phyloP scores from a whole-genome alignment of 2,113 vertebrate species.

The Fulica atra region DNA sequence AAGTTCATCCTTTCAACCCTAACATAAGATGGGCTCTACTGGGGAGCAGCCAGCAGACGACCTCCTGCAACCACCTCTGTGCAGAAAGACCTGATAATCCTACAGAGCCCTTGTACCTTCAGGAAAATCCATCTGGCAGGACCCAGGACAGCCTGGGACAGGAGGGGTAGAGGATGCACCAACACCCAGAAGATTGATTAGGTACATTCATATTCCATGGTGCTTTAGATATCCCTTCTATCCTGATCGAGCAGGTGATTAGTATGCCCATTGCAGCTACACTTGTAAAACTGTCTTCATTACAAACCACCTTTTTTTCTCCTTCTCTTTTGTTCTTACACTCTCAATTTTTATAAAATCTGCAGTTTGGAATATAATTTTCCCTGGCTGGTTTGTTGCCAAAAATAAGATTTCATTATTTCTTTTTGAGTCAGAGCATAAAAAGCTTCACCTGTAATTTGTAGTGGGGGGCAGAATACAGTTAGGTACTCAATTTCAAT shows the following conservation, averaged over 20 bases:
- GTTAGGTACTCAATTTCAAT: not conserved
- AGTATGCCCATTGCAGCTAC: not conserved
- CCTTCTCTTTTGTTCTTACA: not conserved
- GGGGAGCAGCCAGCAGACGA: not conserved
- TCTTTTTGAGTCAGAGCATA: not conserved
- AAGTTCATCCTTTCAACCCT: not conserved
- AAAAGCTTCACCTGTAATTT: not conserved
- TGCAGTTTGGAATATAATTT: not conserved
- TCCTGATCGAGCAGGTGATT: not conserved
- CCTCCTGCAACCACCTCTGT: not conserved
- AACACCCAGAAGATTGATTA: not conserved
- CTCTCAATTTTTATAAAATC: not conserved
- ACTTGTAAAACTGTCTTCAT: not conserved
- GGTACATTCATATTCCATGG: not conserved
- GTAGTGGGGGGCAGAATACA: not conserved
- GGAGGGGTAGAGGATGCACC: accelerated
- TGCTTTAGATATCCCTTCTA: not conserved
- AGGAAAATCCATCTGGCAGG: not conserved
- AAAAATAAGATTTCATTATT: not conserved
- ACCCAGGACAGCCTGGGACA: accelerated
- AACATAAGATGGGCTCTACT: accelerated
- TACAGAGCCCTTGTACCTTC: not conserved
- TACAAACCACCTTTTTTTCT: not conserved
- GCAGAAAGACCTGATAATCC: not conserved
- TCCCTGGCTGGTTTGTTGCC: not conserved